These are phyloP conservation scores for Artibeus jamaicensis DNA, from an alignment of 2,797 vertebrate species.

Conservation along the genomic window DNA sequence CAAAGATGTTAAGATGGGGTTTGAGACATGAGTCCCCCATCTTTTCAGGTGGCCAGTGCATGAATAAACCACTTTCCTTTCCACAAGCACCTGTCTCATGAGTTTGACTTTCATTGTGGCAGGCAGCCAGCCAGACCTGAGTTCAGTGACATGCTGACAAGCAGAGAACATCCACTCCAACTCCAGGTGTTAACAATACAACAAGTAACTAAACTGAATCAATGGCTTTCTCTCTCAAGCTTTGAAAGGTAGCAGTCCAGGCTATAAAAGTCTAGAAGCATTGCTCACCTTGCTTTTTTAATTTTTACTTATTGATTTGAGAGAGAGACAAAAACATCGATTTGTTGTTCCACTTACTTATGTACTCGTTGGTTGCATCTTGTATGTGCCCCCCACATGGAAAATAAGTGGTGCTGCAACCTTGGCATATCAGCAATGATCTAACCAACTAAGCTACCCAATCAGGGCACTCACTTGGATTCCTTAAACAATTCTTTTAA, in stretches of 20 bases:
- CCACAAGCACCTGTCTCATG: not conserved
- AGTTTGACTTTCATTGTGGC: not conserved
- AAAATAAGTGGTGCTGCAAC: not conserved
- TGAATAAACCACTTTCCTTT: not conserved
- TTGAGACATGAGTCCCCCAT: not conserved
- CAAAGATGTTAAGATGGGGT: not conserved
- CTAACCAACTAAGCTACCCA: not conserved
- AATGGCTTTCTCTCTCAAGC: conserved; percentile 69
- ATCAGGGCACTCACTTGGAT: not conserved
- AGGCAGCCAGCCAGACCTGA: not conserved
- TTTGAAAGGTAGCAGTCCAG: conserved; percentile 83
- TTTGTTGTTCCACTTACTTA: not conserved
- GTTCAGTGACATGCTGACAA: conserved; percentile 79
- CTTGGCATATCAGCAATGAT: not conserved
- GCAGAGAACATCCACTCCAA: not conserved
- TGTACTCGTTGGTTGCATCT: not conserved
- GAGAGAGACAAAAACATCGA: not conserved
- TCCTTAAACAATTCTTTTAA: not conserved
- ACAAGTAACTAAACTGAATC: conserved; percentile 79
- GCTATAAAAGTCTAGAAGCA: conserved; percentile 86
- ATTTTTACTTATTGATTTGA: not conserved
- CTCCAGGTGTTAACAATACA: conserved; percentile 77
- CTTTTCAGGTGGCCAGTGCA: not conserved
- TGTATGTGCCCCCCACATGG: not conserved
- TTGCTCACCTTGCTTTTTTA: conserved; percentile 53